Evolutionary conservation across 2,888 invertebrate species (phyloP).

Genomic region (Nudaria mundana): DNA sequence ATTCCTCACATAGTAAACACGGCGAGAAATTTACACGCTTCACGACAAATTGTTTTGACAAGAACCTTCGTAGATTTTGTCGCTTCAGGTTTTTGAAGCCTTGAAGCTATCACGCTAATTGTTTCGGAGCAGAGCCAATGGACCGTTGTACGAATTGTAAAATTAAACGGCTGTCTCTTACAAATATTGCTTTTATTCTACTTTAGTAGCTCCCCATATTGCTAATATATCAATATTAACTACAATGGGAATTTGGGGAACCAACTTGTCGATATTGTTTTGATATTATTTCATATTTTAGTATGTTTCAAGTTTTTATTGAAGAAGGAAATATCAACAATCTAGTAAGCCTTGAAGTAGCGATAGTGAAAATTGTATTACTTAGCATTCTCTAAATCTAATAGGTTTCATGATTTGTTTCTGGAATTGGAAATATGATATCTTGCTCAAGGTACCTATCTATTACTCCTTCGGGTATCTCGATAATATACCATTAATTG

Average conservation of each 20-base stretch:
- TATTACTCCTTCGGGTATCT: too few relatives aligned
- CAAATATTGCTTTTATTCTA: slow-evolving; percentile 5
- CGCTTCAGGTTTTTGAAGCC: slow-evolving; percentile 2
- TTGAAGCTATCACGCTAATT: slow-evolving; percentile 2
- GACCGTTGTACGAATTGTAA: slow-evolving; percentile 6
- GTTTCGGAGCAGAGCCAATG: slow-evolving; percentile 1
- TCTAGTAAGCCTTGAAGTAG: neutral
- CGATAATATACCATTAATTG: too few relatives aligned
- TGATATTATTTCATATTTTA: neutral
- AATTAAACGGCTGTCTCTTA: slow-evolving; percentile 2
- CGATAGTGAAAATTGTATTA: neutral
- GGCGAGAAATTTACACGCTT: slow-evolving; percentile 15
- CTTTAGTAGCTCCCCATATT: neutral
- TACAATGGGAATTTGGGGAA: neutral
- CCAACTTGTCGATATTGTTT: neutral
- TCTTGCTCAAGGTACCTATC: too few relatives aligned
- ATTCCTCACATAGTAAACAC: slow-evolving; percentile 23
- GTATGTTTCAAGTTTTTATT: neutral
- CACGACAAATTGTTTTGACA: slow-evolving; percentile 19
- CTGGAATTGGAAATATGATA: neutral
- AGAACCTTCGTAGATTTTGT: slow-evolving; percentile 11
- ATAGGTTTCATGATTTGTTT: neutral
- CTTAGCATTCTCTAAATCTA: neutral
- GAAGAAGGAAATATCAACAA: neutral
- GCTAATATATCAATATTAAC: neutral